Base-by-base conservation (phyloP, 2,888 invertebrate species). In the Megastigmus dorsalis region DNA sequence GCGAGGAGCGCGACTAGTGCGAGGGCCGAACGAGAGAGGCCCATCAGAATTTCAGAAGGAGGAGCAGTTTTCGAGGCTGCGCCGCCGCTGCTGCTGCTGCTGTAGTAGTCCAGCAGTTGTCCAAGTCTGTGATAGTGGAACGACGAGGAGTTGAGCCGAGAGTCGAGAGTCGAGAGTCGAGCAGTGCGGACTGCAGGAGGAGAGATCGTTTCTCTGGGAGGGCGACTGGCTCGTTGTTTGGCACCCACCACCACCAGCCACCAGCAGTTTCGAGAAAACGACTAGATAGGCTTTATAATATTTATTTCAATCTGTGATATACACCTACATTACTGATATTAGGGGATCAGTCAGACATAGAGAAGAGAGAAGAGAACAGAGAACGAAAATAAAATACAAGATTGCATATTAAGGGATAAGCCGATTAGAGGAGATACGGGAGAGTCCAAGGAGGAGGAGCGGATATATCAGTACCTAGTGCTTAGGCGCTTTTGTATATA, bases 241-340 rank as follows among this genome's bases (percentile, higher is more conserved):
- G n/a, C n/a, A n/a, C n/a, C n/a, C 52, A 41, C 18, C 28, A 38
- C 10, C 48, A 48, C 7, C 45, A 67, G 13, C n/a, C 59, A 59
- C 28, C 63, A 55, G 23, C 33, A 38, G 45, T 59, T 15, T 13
- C 65, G 60, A 75, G 20, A 70, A 71, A 78, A 68, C 73, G 75
- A 74, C 67, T 82, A 84, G 82, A 85, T 85, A 86, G 83, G 82
- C 84, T 86, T 86, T 86, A 84, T 85, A 86, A 70, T 86, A 87
- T 87, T 87, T 87, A 87, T 87, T 87, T 87, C 81, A 85, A 87
- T 87, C 87, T 87, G 87, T 87, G 87, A 87, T 87, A 87, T 78
- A 81, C 82, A 83, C 82, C 84, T 68, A 68, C 33, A 63, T 48
- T 74, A 43, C 74, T 74, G 74, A 74, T 68, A 71, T 65, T 36